Evolutionary conservation across 1,140 invertebrate species (phyloP).

Genomic region (Scylla paramamosain): DNA sequence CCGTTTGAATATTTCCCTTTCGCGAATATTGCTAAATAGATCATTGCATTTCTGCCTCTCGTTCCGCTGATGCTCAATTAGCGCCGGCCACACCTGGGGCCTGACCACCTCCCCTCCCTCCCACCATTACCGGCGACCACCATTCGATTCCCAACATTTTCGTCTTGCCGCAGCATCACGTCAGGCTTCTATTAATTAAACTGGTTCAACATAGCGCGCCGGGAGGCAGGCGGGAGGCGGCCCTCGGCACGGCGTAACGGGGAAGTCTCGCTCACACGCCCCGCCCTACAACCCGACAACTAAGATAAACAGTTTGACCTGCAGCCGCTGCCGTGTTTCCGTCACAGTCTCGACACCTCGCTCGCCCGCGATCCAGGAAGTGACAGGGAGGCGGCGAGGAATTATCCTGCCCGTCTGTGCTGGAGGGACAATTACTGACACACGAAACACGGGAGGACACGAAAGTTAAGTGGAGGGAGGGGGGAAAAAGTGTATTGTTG

Average conservation of each 20-base stretch:
- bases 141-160: neutral
- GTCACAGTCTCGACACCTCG: neutral
- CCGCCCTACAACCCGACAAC: neutral
- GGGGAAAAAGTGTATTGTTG: neutral
- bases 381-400: neutral
- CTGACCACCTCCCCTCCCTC: neutral
- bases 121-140: neutral
- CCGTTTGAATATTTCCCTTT: neutral
- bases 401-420: too few species aligned
- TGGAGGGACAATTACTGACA: neutral
- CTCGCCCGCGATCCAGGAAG: neutral
- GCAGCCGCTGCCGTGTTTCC: neutral
- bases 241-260: neutral
- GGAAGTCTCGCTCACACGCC: neutral
- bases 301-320: slow-evolving; percentile 2
- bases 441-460: neutral
- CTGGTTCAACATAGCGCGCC: neutral
- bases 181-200: neutral
- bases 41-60: neutral
- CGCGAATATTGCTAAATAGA: neutral
- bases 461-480: neutral
- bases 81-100: neutral
- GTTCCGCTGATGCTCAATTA: neutral
- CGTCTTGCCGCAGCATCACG: neutral
- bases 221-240: neutral